phyloP scores from a whole-genome alignment of 2,888 invertebrate species.

The Macrosoma leucophasiata region DNA sequence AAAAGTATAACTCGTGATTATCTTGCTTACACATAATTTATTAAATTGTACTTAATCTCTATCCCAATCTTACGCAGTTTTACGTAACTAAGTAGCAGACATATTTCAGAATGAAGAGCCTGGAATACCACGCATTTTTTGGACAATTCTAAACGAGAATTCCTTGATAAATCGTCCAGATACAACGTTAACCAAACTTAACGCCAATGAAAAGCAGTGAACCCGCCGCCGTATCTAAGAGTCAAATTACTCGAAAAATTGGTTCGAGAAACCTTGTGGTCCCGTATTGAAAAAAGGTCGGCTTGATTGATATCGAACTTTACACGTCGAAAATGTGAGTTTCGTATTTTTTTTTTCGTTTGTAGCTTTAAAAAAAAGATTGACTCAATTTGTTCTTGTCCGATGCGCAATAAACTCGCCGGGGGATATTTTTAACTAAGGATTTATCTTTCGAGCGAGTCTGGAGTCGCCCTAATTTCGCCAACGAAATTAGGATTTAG shows the following conservation, averaged over 20 bases:
- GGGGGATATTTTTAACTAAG: constrained; percentile 62
- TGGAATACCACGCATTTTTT: constrained; percentile 1
- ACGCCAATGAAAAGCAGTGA: constrained; percentile 37
- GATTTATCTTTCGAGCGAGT: constrained; percentile 60
- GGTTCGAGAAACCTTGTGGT: constrained; percentile 52
- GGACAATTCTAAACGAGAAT: constrained; percentile 6
- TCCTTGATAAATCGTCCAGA: constrained; percentile 8
- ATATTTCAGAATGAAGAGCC: too few species aligned
- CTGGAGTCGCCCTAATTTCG: constrained; percentile 58
- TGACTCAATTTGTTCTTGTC: constrained; percentile 74
- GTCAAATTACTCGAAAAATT: constrained; percentile 66
- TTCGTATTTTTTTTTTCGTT: constrained; percentile 65
- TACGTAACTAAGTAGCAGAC: too few species aligned
- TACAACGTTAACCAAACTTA: constrained; percentile 33
- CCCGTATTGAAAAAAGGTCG: constrained; percentile 70
- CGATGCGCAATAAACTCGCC: constrained; percentile 65
- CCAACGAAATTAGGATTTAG: constrained; percentile 44
- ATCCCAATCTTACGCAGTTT: too few species aligned
- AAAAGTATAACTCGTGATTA: too few species aligned
- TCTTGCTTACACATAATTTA: too few species aligned
- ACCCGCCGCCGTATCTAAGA: constrained; percentile 43
- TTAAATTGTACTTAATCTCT: too few species aligned
- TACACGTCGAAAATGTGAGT: constrained; percentile 66
- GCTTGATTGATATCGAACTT: constrained; percentile 71
- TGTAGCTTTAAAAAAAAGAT: constrained; percentile 67